phyloP scores from a whole-genome alignment of 2,113 vertebrate genomes.

The Desmodus rotundus region DNA sequence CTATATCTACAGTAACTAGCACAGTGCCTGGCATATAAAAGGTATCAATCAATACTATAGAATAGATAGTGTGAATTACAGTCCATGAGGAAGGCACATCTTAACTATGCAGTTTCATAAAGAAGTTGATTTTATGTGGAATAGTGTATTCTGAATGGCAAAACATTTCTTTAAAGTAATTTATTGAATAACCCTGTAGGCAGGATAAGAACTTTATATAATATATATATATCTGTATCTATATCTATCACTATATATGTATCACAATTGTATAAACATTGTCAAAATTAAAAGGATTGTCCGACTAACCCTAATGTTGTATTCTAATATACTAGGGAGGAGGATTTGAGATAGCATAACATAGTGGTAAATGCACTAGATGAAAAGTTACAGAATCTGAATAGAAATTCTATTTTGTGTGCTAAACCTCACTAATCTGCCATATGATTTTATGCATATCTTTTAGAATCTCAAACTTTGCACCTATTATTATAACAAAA shows the following conservation, averaged over 20 bases:
- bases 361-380: not conserved
- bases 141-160: not conserved
- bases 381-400: not conserved
- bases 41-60: no score
- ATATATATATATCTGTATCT: no score
- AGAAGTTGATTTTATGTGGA: not conserved
- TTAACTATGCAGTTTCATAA: not conserved
- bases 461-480: not conserved
- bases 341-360: not conserved
- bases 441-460: not conserved
- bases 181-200: not conserved
- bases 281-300: not conserved
- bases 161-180: not conserved
- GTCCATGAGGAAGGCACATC: no score
- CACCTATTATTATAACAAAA: not conserved
- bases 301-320: not conserved
- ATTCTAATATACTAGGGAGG: not conserved
- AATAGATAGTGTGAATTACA: no score
- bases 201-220: not conserved
- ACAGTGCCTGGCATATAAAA: no score
- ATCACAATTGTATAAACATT: not conserved
- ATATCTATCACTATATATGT: not conserved
- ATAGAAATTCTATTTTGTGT: not conserved
- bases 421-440: not conserved
- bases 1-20: no score